Conservation (phyloP, 1,140 invertebrate genomes). For the Drosophila bifasciata region DNA sequence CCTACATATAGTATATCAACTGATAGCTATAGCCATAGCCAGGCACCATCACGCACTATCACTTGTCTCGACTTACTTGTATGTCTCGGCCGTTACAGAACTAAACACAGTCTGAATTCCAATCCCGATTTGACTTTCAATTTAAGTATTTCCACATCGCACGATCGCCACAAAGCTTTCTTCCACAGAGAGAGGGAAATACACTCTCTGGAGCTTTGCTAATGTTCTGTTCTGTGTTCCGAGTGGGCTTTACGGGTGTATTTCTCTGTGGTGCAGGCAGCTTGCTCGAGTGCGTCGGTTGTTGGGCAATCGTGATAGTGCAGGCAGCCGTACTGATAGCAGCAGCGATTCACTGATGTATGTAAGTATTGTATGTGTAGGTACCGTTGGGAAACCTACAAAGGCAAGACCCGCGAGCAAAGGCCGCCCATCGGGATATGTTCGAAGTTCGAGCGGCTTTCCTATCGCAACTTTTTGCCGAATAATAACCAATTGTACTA, state of each 20-base stretch:
- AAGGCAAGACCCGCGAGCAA: conserved; percentile 1
- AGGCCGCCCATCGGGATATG: conserved; percentile 12
- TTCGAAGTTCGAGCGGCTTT: conserved; percentile 43
- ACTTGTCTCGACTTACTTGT: conserved; percentile 57
- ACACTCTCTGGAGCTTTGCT: conserved; percentile 25
- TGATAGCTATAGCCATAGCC: conserved; percentile 15
- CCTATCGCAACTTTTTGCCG: conserved; percentile 5
- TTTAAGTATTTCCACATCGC: conserved; percentile 73
- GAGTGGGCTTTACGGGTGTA: too few species aligned
- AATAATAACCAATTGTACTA: too few species aligned
- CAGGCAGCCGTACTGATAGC: conserved; percentile 23
- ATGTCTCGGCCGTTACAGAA: conserved; percentile 58
- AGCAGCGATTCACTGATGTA: conserved; percentile 29
- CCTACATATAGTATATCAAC: conserved; percentile 15
- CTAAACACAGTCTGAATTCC: conserved; percentile 73
- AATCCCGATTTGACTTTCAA: conserved; percentile 58
- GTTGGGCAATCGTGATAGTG: conserved; percentile 44
- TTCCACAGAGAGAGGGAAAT: neutral
- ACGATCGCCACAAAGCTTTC: conserved; percentile 60
- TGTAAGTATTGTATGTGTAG: too few species aligned
- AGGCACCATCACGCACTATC: too few species aligned
- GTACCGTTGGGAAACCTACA: neutral
- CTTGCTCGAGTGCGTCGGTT: conserved; percentile 34
- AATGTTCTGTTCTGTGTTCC: neutral
- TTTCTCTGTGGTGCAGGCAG: neutral